Percentiles rank a stretch among this genome's conserved stretches.
Evolutionary conservation across 2,113 vertebrate species (phyloP).

Genomic region (Myotis yumanensis): DNA sequence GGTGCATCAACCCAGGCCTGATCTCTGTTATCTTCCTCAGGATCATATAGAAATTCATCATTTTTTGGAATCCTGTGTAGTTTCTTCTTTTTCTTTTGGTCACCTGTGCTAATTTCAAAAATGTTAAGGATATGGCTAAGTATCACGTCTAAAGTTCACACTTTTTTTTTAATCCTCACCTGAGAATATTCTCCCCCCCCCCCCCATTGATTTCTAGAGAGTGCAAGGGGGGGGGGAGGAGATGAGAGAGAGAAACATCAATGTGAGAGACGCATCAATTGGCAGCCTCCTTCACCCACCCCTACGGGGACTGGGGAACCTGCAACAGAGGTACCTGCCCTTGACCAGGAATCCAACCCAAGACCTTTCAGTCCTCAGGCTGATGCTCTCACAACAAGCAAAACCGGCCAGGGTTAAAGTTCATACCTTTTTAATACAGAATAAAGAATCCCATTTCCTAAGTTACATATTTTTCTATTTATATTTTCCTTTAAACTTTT

Average conservation of each 20-base stretch:
- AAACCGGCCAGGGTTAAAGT: not conserved
- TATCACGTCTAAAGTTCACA: not conserved
- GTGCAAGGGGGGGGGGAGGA: too few species aligned
- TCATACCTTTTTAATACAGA: slow-evolving; percentile 35
- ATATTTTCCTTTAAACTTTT: not conserved
- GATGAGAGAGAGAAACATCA: too few species aligned
- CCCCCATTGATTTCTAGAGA: too few species aligned
- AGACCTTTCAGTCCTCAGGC: too few species aligned
- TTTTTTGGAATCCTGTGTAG: slow-evolving; percentile 87
- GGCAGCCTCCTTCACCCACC: too few species aligned
- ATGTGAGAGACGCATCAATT: too few species aligned
- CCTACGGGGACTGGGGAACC: too few species aligned
- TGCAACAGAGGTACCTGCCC: too few species aligned
- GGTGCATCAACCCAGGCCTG: slow-evolving; percentile 95
- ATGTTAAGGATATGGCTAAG: slow-evolving; percentile 48
- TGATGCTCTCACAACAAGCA: too few species aligned
- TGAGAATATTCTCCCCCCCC: too few species aligned
- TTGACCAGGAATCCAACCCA: too few species aligned
- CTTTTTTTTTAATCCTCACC: too few species aligned
- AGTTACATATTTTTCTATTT: not conserved
- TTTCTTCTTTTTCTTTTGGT: slow-evolving; percentile 78
- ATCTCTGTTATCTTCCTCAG: slow-evolving; percentile 92
- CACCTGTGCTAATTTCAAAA: slow-evolving; percentile 81
- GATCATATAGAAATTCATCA: slow-evolving; percentile 95
- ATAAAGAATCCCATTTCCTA: not conserved